Base-by-base conservation (phyloP, 2,113 vertebrate species). In the Vulpes ferrilata region DNA sequence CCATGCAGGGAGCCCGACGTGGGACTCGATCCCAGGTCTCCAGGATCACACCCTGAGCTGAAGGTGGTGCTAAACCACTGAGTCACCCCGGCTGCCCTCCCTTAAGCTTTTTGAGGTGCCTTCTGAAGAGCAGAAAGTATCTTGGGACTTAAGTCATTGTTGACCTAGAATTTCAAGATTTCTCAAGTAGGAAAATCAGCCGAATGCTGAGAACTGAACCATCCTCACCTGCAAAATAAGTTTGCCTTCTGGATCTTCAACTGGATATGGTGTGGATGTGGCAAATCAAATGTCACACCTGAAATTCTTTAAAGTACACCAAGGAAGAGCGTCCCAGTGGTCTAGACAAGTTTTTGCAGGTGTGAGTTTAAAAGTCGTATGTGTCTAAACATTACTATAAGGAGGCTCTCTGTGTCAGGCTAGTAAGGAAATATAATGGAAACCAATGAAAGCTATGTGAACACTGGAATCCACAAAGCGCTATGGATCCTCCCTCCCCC, bases 381-480 rank as follows among this genome's bases (percentile, higher is more conserved):
- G 7, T 91, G 12, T 73, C 12, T 88, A 86, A 35, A 32, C 59
- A 22, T 62, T 43, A 43, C 7, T 43, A 3, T 93, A 74, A 79
- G 17, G n/a, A 62, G 15, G 13, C 16, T 84, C 17, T 84, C 38
- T 91, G 8, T 60, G 80, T 8, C 25, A 82, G 43, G 35, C 15
- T 88, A 78, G 60, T 85, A 60, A 96, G 95, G 59, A 93, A 82
- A 80, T 16, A 38, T 80, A 59, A 78, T 16, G 85, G 38, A 93
- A 94, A 62, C 2, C 25, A 88, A 59, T 9, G 35, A 88, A 84
- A 84, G 51, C 12, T 32, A 3, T 48, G 7, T 30, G 13, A 79
- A 8, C 88, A 12, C 71, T 76, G 62, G n/a, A 8, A 9, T 78
- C 11, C 4, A 48, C 32, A 7, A 57, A 94, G 17, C 5, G 59